Conservation (phyloP, 2,797 vertebrate genomes). For the Sebastes oblongus region DNA sequence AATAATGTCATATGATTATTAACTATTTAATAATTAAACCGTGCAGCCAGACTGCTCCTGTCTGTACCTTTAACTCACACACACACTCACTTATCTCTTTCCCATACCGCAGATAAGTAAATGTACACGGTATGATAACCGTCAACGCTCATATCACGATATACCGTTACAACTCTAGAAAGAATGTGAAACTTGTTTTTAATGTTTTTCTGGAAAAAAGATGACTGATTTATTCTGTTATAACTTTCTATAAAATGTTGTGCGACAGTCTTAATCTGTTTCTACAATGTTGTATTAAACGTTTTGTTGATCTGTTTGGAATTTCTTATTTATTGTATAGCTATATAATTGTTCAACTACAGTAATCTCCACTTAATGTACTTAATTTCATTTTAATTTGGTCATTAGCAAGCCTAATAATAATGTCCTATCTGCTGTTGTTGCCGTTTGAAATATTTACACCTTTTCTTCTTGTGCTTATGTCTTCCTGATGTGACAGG, state of each 20-base stretch:
- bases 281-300: background rate
- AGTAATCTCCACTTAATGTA: background rate
- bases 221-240: background rate
- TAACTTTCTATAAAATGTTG: background rate
- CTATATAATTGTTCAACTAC: background rate
- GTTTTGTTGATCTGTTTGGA: background rate
- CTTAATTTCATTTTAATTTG: background rate
- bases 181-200: background rate
- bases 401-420: background rate
- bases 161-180: background rate
- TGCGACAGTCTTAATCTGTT: too few species aligned
- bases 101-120: too few species aligned
- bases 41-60: too few species aligned
- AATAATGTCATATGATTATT: too few species aligned
- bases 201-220: background rate
- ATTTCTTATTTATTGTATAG: too few species aligned
- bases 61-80: too few species aligned
- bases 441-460: conserved; percentile 57
- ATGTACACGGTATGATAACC: too few species aligned
- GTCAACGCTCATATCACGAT: too few species aligned
- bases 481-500: conserved; percentile 82
- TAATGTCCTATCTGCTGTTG: background rate
- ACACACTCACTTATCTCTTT: too few species aligned
- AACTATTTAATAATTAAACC: too few species aligned
- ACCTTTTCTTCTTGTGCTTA: conserved; percentile 61